Conservation (phyloP, 2,113 vertebrate species). For the Myxocyprinus asiaticus region DNA sequence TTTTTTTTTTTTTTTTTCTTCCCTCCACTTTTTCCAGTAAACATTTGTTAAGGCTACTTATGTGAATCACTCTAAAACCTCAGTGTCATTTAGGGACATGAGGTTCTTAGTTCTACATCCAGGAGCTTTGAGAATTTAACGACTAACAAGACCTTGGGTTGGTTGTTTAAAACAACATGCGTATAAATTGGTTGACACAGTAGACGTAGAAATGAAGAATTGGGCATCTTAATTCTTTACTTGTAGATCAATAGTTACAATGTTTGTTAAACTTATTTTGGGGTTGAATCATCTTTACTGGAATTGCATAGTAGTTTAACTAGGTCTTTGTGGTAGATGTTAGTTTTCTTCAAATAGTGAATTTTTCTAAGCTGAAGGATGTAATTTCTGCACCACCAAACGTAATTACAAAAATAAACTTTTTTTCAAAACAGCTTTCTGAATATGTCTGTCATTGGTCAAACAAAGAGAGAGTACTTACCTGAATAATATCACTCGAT, state of each 20-base stretch:
- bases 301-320: background rate
- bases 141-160: background rate
- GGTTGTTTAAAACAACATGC: background rate
- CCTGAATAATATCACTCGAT: too few species aligned
- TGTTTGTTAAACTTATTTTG: background rate
- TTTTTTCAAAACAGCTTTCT: too few species aligned
- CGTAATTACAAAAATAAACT: too few species aligned
- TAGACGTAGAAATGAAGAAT: background rate
- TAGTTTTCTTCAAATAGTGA: too few species aligned
- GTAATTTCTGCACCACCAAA: too few species aligned
- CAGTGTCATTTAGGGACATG: background rate
- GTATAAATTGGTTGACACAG: background rate
- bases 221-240: background rate
- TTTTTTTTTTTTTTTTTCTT: too few species aligned
- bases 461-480: too few species aligned
- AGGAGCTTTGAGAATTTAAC: background rate
- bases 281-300: background rate
- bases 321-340: background rate
- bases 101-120: background rate
- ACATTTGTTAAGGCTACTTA: background rate
- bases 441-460: too few species aligned
- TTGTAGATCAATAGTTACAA: background rate
- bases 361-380: too few species aligned
- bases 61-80: background rate
- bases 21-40: background rate